Evolutionary conservation across 2,888 invertebrate genomes (phyloP).

Genomic region (Chloroclysta siterata): DNA sequence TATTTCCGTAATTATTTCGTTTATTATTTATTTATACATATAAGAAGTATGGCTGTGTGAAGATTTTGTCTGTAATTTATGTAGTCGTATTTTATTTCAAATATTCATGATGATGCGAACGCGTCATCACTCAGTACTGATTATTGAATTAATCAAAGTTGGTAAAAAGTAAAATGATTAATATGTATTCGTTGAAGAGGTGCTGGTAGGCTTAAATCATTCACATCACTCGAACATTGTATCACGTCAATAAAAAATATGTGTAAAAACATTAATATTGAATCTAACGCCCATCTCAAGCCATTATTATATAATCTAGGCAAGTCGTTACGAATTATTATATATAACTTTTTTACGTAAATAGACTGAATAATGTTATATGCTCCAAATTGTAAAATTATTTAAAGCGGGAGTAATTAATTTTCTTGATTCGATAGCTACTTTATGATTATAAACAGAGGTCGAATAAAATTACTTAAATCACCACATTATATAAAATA

Average conservation of each 20-base stretch:
- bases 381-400: slow-evolving; percentile 55
- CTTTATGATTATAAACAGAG: slow-evolving; percentile 44
- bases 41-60: slow-evolving; percentile 83
- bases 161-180: slow-evolving; percentile 40
- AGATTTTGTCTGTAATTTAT: slow-evolving; percentile 75
- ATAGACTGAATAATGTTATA: slow-evolving; percentile 80
- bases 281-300: slow-evolving; percentile 52
- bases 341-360: slow-evolving; percentile 56
- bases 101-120: slow-evolving; percentile 39
- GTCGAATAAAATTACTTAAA: slow-evolving; percentile 29
- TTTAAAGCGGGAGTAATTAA: slow-evolving; percentile 35
- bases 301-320: slow-evolving; percentile 50
- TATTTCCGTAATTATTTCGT: slow-evolving; percentile 69
- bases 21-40: slow-evolving; percentile 73
- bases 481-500: slow-evolving; percentile 37
- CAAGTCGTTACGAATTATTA: slow-evolving; percentile 60
- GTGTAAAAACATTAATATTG: slow-evolving; percentile 41
- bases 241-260: slow-evolving; percentile 20
- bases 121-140: slow-evolving; percentile 10
- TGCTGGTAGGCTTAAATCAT: slow-evolving; percentile 70
- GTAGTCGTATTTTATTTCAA: slow-evolving; percentile 61
- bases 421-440: slow-evolving; percentile 34
- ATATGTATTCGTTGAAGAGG: slow-evolving; percentile 64
- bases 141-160: slow-evolving; percentile 28
- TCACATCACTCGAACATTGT: slow-evolving; percentile 42